Base-by-base conservation (phyloP, 2,113 vertebrate genomes). In the Alces alces region DNA sequence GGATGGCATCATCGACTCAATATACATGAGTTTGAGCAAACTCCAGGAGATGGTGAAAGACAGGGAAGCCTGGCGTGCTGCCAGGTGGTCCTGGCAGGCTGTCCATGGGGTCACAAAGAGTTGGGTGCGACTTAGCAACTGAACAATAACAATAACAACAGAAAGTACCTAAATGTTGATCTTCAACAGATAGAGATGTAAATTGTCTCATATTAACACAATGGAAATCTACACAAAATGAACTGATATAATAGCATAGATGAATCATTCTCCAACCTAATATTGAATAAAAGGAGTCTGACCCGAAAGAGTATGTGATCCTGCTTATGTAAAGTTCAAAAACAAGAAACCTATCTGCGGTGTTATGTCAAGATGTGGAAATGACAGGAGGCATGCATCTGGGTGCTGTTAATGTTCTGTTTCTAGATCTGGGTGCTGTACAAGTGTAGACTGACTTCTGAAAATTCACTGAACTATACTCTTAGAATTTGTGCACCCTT, bases 241-340 rank as follows among this genome's bases (percentile, higher is more conserved):
- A 93, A 78, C 33, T 30, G 36, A 7, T 57, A 47, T 5, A 70
- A 86, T 8, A 70, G 52, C 60, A 80, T 13, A 70, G 39, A 13
- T 45, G n/a, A 66, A 60, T 73, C n/a, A 36, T 36, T 70, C 57
- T 21, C 58, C 58, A 70, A 90, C 28, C 23, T 33, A 50, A 23
- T 27, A 80, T n/a, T 64, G 50, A 79, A 47, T 57, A 80, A 86
- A 86, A 70, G 11, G 2, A 43, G 28, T 16, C 82, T 82, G 70
- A 86, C 19, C 4, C 12, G 1, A 17, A 64, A 58, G 39, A 80
- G 60, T 47, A 52, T 27, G 23, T 58, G 58, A 93, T 60, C n/a
- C 19, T 78, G 12, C 19, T 23, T 23, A 92, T 2, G 7, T 88
- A 89, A 96, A 96, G 61, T 89, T 45, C 82, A 86, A 86, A 86